Conservation (phyloP, 1,140 invertebrate genomes). For the Stegodyphus mimosarum region DNA sequence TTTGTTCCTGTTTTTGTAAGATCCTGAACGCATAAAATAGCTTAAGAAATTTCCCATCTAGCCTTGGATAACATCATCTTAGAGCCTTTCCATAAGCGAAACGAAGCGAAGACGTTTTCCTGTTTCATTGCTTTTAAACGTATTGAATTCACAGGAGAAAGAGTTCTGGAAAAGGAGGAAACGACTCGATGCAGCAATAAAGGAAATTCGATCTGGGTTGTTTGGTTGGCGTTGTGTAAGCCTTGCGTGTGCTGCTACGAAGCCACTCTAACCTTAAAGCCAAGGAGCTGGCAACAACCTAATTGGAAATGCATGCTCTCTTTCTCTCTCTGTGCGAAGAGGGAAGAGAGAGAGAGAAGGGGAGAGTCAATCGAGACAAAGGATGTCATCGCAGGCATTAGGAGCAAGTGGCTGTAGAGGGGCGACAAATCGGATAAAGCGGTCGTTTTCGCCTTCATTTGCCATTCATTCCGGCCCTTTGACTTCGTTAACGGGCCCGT, state of each 20-base stretch:
- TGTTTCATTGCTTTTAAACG: no score
- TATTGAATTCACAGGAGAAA: background rate
- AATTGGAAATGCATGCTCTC: conserved; percentile 21
- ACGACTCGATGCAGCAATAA: background rate
- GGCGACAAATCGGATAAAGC: conserved; percentile 61
- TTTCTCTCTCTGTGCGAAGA: background rate
- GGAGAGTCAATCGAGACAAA: conserved; percentile 50
- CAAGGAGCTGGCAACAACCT: background rate
- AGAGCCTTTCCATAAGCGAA: no score
- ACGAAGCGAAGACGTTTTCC: no score
- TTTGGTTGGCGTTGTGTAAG: no score
- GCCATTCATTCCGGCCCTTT: conserved; percentile 61
- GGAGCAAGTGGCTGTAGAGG: conserved; percentile 43
- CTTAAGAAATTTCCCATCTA: no score
- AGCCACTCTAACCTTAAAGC: no score
- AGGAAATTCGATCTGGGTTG: background rate
- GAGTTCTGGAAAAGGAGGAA: background rate
- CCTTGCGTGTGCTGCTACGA: no score
- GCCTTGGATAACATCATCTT: no score
- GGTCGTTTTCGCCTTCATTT: conserved; percentile 61
- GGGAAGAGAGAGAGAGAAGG: background rate
- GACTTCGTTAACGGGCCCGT: conserved; percentile 59
- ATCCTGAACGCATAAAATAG: no score
- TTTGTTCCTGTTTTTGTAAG: no score
- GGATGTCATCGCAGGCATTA: conserved; percentile 35